phyloP scores from a whole-genome alignment of 2,888 invertebrate species.

The Tholera decimalis region DNA sequence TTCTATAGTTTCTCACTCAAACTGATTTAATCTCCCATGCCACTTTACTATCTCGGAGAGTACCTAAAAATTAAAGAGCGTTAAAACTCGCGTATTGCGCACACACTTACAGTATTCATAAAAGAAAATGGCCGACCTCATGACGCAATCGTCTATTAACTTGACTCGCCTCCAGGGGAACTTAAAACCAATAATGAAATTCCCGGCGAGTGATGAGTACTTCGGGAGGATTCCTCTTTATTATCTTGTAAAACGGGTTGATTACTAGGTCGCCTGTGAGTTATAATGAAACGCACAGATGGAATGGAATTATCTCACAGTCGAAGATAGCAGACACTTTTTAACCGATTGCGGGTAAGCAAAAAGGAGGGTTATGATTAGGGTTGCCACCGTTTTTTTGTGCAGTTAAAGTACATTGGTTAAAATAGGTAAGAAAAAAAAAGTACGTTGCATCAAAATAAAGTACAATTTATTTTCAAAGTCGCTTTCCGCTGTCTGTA shows the following conservation, averaged over 20 bases:
- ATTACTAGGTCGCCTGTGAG: slow-evolving; percentile 25
- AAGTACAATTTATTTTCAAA: too few relatives aligned
- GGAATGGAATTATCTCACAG: background rate
- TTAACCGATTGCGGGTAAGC: too few relatives aligned
- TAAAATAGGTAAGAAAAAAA: too few relatives aligned
- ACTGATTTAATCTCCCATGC: background rate
- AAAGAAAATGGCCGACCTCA: slow-evolving; percentile 42
- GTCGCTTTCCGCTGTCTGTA: too few relatives aligned
- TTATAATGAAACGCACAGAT: slow-evolving; percentile 7
- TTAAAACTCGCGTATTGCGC: background rate
- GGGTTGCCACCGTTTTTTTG: too few relatives aligned
- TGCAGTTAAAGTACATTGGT: too few relatives aligned
- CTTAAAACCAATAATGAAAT: slow-evolving; percentile 56
- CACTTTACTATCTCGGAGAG: background rate
- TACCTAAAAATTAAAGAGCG: background rate
- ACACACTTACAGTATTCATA: slow-evolving; percentile 26
- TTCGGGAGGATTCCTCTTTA: slow-evolving; percentile 24
- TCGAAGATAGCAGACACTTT: background rate
- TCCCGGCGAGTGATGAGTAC: slow-evolving; percentile 37
- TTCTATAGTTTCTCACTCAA: background rate
- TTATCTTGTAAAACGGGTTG: slow-evolving; percentile 44
- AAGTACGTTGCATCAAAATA: too few relatives aligned
- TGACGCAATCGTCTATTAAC: slow-evolving; percentile 43
- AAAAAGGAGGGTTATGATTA: too few relatives aligned
- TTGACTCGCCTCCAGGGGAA: slow-evolving; percentile 34